Percentiles rank a stretch among this genome's conserved stretches.
phyloP scores from a whole-genome alignment of 2,113 vertebrate genomes.

The Chamaetylas fuelleborni region DNA sequence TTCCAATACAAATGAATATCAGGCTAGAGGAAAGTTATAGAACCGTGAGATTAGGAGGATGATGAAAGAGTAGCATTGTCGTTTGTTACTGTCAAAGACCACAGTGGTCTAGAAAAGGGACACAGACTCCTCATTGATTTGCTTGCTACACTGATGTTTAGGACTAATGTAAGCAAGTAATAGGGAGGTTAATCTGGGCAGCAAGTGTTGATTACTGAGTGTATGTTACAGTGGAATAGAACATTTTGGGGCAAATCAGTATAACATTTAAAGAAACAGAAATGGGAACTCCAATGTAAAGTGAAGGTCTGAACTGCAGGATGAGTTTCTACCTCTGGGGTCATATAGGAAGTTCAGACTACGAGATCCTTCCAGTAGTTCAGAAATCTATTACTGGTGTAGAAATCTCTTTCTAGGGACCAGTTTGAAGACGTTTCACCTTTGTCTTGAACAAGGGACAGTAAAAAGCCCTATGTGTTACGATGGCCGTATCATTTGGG shows the following conservation, averaged over 20 bases:
- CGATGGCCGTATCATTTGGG: neutral
- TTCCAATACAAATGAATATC: slow-evolving; percentile 34
- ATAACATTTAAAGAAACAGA: neutral
- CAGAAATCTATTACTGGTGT: neutral
- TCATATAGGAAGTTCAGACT: neutral
- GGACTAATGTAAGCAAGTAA: neutral
- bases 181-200: neutral
- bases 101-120: neutral
- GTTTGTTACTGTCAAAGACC: neutral
- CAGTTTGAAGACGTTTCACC: neutral
- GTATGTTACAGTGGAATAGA: neutral
- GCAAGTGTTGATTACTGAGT: neutral
- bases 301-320: neutral
- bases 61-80: neutral
- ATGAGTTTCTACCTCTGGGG: neutral
- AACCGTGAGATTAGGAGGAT: slow-evolving; percentile 11
- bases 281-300: neutral
- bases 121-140: neutral
- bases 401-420: neutral
- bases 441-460: neutral
- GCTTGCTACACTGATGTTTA: neutral
- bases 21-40: neutral
- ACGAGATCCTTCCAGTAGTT: neutral
- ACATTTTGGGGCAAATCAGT: neutral
- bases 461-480: neutral